Evolutionary conservation across 2,113 vertebrate genomes (phyloP).

Genomic region (Coptodon rendalli): DNA sequence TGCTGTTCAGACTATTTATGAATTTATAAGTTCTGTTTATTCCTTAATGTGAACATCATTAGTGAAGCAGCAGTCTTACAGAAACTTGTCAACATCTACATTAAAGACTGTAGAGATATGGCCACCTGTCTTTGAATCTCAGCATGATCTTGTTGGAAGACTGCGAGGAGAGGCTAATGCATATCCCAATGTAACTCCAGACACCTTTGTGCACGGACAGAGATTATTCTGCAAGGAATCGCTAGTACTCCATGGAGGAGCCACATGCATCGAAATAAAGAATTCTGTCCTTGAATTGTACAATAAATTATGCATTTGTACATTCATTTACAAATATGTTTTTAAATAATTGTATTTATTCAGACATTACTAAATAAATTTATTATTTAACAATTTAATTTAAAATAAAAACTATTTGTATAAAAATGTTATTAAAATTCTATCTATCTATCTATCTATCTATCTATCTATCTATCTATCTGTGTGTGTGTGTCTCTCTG

Average conservation of each 20-base stretch:
- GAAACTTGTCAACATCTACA: background rate
- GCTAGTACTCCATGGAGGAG: background rate
- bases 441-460: no score
- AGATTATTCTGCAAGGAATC: background rate
- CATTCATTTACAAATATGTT: background rate
- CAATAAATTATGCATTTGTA: background rate
- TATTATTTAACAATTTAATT: background rate
- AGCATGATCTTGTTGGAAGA: background rate
- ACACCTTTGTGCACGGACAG: fast-evolving
- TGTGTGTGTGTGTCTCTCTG: no score
- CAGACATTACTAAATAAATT: background rate
- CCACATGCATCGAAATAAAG: background rate
- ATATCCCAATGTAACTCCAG: background rate
- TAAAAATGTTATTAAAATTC: background rate
- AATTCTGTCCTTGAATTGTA: background rate
- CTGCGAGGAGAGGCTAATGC: fast-evolving
- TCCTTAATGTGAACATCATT: background rate
- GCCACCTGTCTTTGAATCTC: background rate
- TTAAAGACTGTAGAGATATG: background rate
- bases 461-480: no score
- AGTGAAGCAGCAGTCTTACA: background rate
- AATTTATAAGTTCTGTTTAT: fast-evolving
- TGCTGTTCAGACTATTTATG: background rate
- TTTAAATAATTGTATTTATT: background rate
- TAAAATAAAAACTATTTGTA: background rate